Evolutionary conservation across 2,888 invertebrate genomes (phyloP), one percentile per base, ranked within the genome.

Genomic region (Amorpha juglandis): DNA sequence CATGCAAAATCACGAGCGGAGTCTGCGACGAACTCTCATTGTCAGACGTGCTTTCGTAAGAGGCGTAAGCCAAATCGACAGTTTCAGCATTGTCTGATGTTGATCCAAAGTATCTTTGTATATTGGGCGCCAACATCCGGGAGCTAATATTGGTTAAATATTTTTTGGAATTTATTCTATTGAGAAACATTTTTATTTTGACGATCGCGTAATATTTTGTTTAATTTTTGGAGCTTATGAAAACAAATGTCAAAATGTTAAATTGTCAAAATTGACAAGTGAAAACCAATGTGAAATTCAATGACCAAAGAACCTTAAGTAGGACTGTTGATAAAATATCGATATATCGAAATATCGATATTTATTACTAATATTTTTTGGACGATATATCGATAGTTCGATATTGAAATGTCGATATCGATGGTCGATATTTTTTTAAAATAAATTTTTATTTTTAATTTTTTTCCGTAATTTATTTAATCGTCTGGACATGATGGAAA

Each of bases 1-100:
- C 99, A 85, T 99, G 99, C 87, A 97, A 94, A 72, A 98, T 96
- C 6, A 98, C 89, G 63, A 99, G 85, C n/a, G 98, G 97, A 0
- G 94, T 89, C 50, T 79, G 78, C 1, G 79, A 66, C 67, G 77
- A 71, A 55, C 69, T 76, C 19, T 86, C 83, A 62, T 85, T 78
- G 47, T 89, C 82, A 1, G 82, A 71, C 53, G 91, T 91, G 74
- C 88, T 93, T 80, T 96, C 96, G 77, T 95, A 96, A 21, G 95
- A 94, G 21, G 95, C 95, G 74, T 95, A 96, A 0, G 96, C 94
- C 78, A 97, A 88, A 74, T 95, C 94, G 6, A 97, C 94, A 1
- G 96, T 85, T 68, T 93, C 93, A 16, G 90, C 83, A 73, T 82
- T 82, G 65, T 83, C 84, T 21, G 88, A 82, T 42, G 82, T 84